These are phyloP conservation scores for Trichosurus vulpecula DNA, from an alignment of 2,797 vertebrate species.

Conservation along the genomic window DNA sequence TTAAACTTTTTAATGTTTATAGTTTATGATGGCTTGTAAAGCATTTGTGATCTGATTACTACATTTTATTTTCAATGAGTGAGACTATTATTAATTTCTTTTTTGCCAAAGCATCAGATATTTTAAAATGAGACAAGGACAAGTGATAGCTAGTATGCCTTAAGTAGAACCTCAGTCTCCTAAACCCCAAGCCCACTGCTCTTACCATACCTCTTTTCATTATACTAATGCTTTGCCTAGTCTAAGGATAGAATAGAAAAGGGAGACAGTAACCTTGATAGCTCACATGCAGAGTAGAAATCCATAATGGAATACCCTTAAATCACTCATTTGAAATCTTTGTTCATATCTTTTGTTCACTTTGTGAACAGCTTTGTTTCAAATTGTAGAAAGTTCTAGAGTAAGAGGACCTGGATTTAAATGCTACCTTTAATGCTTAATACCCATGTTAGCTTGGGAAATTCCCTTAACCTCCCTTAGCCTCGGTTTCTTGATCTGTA, in stretches of 20 bases:
- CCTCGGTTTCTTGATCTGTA: not conserved
- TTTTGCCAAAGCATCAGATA: fast-evolving
- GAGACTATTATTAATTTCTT: not conserved
- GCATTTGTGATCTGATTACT: not conserved
- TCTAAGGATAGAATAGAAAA: not conserved
- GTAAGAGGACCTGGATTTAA: not conserved
- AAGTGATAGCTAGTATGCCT: not conserved
- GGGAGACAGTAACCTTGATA: not conserved
- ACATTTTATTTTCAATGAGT: not conserved
- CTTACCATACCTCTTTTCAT: not conserved
- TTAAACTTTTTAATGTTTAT: not conserved
- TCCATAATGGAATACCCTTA: not conserved
- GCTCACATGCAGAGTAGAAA: not conserved
- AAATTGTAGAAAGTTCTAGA: not conserved
- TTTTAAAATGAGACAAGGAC: slow-evolving; percentile 13
- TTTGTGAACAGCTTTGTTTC: not conserved
- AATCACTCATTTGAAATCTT: not conserved
- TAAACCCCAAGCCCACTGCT: not conserved
- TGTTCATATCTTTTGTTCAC: not conserved
- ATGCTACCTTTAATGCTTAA: not conserved
- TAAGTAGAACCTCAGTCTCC: not conserved
- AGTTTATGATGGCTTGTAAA: not conserved
- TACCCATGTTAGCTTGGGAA: not conserved
- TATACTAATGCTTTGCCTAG: not conserved
- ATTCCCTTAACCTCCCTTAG: not conserved